Evolutionary conservation across 2,888 invertebrate species (phyloP).

Genomic region (Ophonus ardosiacus): DNA sequence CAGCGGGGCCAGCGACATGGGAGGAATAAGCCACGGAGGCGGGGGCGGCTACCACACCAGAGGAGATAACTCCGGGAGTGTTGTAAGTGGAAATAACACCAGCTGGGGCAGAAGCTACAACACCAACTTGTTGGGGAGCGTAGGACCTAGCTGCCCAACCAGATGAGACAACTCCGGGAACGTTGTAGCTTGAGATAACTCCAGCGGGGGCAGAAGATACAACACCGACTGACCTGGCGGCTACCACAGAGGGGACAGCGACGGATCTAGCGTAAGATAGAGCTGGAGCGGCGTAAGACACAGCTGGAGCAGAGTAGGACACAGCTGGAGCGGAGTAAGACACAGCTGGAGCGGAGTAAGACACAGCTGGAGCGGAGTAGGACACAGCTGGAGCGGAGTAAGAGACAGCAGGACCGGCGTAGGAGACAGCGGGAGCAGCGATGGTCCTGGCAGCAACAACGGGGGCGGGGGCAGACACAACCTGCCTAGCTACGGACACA

Average conservation of each 20-base stretch:
- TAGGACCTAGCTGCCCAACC: constrained; percentile 64
- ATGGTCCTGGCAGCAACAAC: constrained; percentile 16
- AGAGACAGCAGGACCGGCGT: not conserved
- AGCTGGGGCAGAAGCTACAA: constrained; percentile 20
- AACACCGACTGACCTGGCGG: constrained; percentile 65
- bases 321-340: constrained; percentile 8
- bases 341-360: constrained; percentile 15
- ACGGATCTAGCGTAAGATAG: not conserved
- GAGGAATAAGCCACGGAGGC: constrained; percentile 50
- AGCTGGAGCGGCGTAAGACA: constrained; percentile 1
- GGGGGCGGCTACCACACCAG: constrained; percentile 64
- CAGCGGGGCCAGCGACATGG: constrained; percentile 59
- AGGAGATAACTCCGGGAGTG: constrained; percentile 50
- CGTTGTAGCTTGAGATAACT: not conserved
- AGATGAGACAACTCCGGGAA: not conserved
- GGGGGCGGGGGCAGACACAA: constrained; percentile 30
- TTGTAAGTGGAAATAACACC: constrained; percentile 52
- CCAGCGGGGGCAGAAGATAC: constrained; percentile 26
- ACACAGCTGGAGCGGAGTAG: not conserved
- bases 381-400: not conserved
- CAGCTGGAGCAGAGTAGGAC: not conserved
- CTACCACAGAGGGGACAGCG: not conserved
- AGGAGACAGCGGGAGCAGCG: constrained; percentile 19
- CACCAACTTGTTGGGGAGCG: constrained; percentile 1
- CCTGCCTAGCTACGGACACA: not conserved